Percentiles rank a stretch among this genome's conserved stretches.
Evolutionary conservation across 2,113 vertebrate genomes (phyloP).

Genomic region (Brevimyrus niger): DNA sequence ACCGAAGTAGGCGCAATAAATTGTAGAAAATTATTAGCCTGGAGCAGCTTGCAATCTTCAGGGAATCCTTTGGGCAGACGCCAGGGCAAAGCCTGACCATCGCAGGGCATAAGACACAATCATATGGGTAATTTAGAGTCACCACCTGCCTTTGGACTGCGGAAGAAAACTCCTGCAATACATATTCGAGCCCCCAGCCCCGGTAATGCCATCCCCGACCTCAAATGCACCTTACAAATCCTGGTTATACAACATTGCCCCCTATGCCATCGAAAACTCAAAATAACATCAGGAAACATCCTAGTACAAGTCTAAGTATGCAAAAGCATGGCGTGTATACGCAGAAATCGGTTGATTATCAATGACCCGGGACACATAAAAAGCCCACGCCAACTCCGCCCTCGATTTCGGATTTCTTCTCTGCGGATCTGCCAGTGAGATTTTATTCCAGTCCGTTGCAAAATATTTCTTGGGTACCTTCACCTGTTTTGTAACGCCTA

Average conservation of each 20-base stretch:
- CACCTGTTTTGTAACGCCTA: neutral
- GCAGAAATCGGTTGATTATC: neutral
- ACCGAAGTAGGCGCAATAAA: neutral
- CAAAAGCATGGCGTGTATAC: neutral
- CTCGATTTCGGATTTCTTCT: neutral
- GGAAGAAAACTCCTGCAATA: neutral
- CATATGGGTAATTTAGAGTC: neutral
- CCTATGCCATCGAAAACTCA: neutral
- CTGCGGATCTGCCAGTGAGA: neutral
- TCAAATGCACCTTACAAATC: neutral
- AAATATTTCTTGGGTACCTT: neutral
- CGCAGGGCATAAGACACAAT: neutral
- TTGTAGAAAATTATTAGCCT: neutral
- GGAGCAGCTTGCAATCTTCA: neutral
- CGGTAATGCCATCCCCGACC: neutral
- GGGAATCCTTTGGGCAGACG: neutral
- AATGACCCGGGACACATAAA: neutral
- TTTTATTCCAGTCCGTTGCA: neutral
- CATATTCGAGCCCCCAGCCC: neutral
- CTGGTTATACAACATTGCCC: neutral
- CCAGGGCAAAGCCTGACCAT: neutral
- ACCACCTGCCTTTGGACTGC: neutral
- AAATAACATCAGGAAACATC: neutral
- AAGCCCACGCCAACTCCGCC: conserved; percentile 6
- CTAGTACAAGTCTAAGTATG: neutral